These are phyloP conservation scores for Platorchestia sp. DNA, from an alignment of 1,140 invertebrate genomes.

Conservation along the genomic window DNA sequence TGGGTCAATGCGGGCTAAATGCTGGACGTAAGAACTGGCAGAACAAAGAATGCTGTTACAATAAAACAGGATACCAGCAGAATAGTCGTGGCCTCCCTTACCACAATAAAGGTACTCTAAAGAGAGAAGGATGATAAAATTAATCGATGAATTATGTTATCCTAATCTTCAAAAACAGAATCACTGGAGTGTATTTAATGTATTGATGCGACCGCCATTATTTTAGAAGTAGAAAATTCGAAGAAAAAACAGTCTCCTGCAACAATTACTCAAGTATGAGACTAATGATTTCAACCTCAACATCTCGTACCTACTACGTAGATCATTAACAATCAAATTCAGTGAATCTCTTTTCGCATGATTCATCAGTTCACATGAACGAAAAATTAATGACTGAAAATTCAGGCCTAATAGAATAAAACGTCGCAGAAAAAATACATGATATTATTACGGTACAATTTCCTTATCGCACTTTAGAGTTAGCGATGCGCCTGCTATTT, in stretches of 20 bases:
- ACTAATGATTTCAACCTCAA: neutral
- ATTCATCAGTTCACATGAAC: neutral
- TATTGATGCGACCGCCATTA: no score
- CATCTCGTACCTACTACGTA: neutral
- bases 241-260: neutral
- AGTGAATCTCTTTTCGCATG: neutral
- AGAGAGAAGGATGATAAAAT: no score
- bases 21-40: no score
- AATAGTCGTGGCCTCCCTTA: no score
- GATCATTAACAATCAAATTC: neutral
- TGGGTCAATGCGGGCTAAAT: no score
- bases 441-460: neutral
- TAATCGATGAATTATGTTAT: no score
- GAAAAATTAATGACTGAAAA: neutral
- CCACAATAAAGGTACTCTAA: no score
- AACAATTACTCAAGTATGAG: neutral
- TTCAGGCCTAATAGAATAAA: neutral
- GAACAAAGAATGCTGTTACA: no score
- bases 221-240: no score
- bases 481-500: neutral
- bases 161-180: no score
- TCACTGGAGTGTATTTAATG: no score
- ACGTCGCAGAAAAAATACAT: neutral
- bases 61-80: no score
- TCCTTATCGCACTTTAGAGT: neutral